Percentiles rank a stretch among this genome's conserved stretches.
These are phyloP conservation scores for Poecilia picta DNA, from an alignment of 2,797 vertebrate genomes.

Conservation along the genomic window DNA sequence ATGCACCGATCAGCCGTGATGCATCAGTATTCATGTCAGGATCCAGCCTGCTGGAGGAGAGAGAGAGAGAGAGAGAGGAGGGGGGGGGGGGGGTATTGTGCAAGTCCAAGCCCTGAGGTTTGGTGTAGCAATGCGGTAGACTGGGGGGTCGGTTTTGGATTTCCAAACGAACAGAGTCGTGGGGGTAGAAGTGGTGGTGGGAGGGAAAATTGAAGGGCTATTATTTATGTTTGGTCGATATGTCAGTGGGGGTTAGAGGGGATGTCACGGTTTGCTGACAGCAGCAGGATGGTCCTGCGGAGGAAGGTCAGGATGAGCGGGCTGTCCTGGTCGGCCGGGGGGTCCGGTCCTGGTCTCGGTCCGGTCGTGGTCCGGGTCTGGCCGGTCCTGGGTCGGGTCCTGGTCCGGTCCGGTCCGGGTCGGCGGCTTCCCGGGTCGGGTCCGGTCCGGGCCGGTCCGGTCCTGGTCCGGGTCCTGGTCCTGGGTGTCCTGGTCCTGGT, in stretches of 20 bases:
- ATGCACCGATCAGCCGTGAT: not conserved
- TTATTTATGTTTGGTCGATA: constrained; percentile 74
- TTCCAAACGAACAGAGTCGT: constrained; percentile 43
- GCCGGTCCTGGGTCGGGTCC: too few relatives aligned
- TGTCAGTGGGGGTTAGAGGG: constrained; percentile 35
- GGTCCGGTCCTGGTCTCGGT: too few relatives aligned
- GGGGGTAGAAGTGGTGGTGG: not conserved
- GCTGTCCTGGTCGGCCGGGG: too few relatives aligned
- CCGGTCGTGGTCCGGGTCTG: too few relatives aligned
- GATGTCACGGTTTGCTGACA: constrained; percentile 70
- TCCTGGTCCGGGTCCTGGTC: too few relatives aligned
- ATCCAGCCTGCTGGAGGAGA: constrained; percentile 13
- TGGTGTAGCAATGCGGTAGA: constrained; percentile 70
- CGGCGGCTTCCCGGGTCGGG: too few relatives aligned
- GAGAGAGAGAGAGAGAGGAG: not conserved
- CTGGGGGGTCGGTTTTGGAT: constrained; percentile 41
- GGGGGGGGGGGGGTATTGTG: constrained; percentile 7
- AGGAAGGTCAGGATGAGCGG: constrained; percentile 64
- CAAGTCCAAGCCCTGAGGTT: constrained; percentile 19
- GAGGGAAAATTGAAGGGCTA: constrained; percentile 53
- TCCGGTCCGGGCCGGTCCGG: too few relatives aligned
- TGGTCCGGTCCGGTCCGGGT: too few relatives aligned
- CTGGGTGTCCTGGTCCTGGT: too few relatives aligned
- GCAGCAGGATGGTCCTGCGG: constrained; percentile 52
- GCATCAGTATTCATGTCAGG: constrained; percentile 45